Evolutionary conservation across 2,797 vertebrate species (phyloP), one percentile per base, ranked within the genome.

Genomic region (Luscinia megarhynchos): DNA sequence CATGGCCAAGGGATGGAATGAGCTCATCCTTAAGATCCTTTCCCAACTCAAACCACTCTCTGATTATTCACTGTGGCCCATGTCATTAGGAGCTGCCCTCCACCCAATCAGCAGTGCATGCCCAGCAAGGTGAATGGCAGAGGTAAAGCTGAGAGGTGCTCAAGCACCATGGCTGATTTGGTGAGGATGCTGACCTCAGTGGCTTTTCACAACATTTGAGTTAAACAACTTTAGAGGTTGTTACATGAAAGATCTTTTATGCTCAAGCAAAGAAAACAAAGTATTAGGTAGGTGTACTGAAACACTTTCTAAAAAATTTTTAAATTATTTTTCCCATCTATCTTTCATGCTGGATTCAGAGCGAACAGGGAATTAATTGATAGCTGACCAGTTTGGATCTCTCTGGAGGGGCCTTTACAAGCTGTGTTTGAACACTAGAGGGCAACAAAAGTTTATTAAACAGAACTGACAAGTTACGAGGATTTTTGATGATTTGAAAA

Each of bases 371-470:
- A 75, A n/a, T 55, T 51, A 64, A 54, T 41, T 51, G 9, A 38
- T 19, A 27, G 6, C 38, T 46, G 73, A 26, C n/a, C 3, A 3
- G 41, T 76, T 18, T 66, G 54, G 36, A 46, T 74, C 55, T n/a
- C 78, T 73, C 36, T n/a, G 22, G 10, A 46, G 50, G 6, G 30
- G 27, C 32, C 34, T 50, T 72, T 76, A 22, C 40, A 32, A 91
- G 36, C 68, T 59, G 4, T 34, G 13, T 64, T 54, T 88, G 75
- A 93, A 84, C 96, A 61, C 95, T 80, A 97, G 96, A 94, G 95
- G 94, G 96, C 96, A 96, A 89, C 82, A 93, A 45, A 9, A 61
- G 83, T 69, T 93, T 77, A 83, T 58, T 51, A 66, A 92, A 95
- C 34, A 41, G 54, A 92, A 84, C 16, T 34, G 15, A 53, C 8